phyloP scores from a whole-genome alignment of 2,113 vertebrate species.

The Antigone vipio region DNA sequence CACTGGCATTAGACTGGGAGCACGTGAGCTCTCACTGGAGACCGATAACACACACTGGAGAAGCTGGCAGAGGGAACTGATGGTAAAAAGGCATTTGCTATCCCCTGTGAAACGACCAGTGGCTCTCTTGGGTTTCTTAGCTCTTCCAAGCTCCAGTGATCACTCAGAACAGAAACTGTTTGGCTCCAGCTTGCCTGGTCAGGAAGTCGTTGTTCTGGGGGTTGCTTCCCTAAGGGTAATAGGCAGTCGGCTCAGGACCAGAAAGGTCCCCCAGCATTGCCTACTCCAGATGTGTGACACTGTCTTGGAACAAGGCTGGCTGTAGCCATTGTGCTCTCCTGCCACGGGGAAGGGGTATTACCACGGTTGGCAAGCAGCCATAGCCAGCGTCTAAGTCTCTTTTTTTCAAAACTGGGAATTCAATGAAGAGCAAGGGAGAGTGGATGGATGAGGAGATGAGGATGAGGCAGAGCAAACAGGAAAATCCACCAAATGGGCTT shows the following conservation, averaged over 20 bases:
- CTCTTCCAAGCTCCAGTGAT: conserved; percentile 1
- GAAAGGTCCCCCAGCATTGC: not conserved
- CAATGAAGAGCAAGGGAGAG: conserved; percentile 33
- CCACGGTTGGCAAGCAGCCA: conserved; percentile 2
- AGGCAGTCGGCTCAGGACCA: conserved; percentile 24
- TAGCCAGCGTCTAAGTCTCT: conserved; percentile 25
- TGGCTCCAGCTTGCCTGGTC: not conserved
- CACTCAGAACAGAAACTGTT: not conserved
- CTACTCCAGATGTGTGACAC: conserved; percentile 18
- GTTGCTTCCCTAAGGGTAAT: not conserved
- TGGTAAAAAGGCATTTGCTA: conserved; percentile 20
- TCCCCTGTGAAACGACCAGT: not conserved
- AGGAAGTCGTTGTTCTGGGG: not conserved
- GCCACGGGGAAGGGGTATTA: conserved; percentile 3
- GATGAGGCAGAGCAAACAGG: conserved; percentile 52
- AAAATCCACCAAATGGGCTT: conserved; percentile 61
- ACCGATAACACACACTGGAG: not conserved
- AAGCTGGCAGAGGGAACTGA: conserved; percentile 36
- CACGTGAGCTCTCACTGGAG: conserved; percentile 27
- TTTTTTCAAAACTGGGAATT: conserved; percentile 38
- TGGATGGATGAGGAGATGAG: conserved; percentile 9
- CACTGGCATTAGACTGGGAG: conserved; percentile 42
- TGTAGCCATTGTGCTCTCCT: conserved; percentile 53
- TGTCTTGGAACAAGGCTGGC: conserved; percentile 32
- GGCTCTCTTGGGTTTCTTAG: not conserved